Conservation (phyloP, 2,113 vertebrate species). For the Meleagris gallopavo region DNA sequence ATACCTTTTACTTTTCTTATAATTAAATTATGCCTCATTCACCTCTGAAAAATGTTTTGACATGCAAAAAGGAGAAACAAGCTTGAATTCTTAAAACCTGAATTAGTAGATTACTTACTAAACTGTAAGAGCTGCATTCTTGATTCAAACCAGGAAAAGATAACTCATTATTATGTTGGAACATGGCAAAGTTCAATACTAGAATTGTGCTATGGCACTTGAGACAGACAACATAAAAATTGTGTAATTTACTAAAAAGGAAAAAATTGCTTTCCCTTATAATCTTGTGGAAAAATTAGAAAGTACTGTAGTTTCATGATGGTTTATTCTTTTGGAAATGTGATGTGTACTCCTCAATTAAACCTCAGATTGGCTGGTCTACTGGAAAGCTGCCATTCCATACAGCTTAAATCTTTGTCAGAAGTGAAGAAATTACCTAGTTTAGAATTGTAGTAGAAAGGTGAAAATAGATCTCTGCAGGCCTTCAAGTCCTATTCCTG, state of each 20-base stretch:
- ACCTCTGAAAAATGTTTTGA: background rate
- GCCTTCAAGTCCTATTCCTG: background rate
- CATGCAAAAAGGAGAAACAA: background rate
- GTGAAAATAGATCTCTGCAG: background rate
- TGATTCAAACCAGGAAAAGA: background rate
- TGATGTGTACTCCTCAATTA: background rate
- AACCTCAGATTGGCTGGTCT: background rate
- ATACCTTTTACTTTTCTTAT: background rate
- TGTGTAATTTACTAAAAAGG: background rate
- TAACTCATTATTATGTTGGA: background rate
- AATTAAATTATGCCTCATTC: background rate
- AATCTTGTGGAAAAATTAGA: background rate
- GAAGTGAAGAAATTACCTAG: background rate
- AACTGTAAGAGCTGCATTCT: background rate
- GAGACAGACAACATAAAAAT: background rate
- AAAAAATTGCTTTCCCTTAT: background rate
- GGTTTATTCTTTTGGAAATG: background rate
- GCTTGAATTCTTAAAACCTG: background rate
- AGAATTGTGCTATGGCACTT: background rate
- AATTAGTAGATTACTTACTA: constrained; percentile 15
- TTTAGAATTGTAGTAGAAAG: background rate
- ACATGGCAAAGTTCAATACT: background rate
- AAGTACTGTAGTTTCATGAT: background rate
- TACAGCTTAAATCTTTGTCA: background rate
- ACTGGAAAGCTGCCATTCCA: background rate